A percentile compares a stretch with the other conserved stretches of the same genome.
phyloP scores from a whole-genome alignment of 2,797 vertebrate species.

The Notolabrus celidotus region DNA sequence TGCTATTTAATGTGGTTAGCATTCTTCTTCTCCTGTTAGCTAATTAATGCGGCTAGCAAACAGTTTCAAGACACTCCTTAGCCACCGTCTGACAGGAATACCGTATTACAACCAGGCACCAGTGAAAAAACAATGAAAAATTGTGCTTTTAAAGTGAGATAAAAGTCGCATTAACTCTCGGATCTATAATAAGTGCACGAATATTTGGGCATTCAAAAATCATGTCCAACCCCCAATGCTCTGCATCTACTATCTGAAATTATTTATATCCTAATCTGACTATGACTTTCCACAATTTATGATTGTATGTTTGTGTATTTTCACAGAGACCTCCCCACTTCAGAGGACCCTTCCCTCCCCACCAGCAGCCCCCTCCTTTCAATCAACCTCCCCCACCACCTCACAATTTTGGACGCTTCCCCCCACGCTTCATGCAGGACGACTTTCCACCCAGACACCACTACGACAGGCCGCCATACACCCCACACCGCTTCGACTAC shows the following conservation, averaged over 20 bases:
- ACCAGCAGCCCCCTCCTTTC: constrained; percentile 97
- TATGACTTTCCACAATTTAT: not conserved
- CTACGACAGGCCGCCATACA: constrained; percentile 94
- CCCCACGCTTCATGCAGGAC: constrained; percentile 97
- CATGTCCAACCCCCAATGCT: no score
- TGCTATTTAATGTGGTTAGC: no score
- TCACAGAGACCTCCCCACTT: constrained; percentile 93
- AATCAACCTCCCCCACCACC: constrained; percentile 94
- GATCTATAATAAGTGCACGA: no score
- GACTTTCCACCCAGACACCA: constrained; percentile 96
- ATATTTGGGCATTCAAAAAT: no score
- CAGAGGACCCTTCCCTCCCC: constrained; percentile 95
- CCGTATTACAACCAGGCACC: no score
- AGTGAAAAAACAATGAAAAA: no score
- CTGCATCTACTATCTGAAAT: not conserved
- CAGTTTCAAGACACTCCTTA: no score
- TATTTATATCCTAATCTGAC: not conserved
- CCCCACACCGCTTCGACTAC: constrained; percentile 95
- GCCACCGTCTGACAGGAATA: no score
- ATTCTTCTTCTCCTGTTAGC: no score
- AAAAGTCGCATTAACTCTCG: no score
- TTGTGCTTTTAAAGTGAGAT: no score
- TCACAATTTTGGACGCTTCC: constrained; percentile 96
- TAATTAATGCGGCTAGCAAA: no score
- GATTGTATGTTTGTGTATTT: not conserved